These are phyloP conservation scores for Arctia plantaginis DNA, from an alignment of 2,888 invertebrate species.

Conservation along the genomic window DNA sequence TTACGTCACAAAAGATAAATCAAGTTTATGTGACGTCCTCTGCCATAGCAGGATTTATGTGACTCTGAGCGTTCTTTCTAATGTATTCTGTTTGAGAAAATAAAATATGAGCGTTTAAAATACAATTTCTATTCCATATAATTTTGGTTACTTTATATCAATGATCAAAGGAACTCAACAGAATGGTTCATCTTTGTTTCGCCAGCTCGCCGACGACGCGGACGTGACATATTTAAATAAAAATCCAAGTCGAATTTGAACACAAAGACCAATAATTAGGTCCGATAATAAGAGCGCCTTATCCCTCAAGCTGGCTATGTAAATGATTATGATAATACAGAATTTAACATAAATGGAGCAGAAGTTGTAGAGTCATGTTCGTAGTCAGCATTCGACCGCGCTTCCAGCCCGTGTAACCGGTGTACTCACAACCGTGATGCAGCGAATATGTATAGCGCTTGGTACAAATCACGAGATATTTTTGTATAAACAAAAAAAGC, in stretches of 20 bases:
- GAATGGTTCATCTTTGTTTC: slow-evolving; percentile 54
- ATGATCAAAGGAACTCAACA: slow-evolving; percentile 30
- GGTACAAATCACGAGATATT: slow-evolving; percentile 39
- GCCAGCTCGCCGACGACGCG: slow-evolving; percentile 62
- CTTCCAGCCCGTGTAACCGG: slow-evolving; percentile 67
- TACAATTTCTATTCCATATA: slow-evolving; percentile 43
- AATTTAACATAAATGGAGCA: slow-evolving; percentile 81
- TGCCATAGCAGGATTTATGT: slow-evolving; percentile 81
- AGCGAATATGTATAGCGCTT: slow-evolving; percentile 60
- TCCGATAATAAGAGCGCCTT: slow-evolving; percentile 77
- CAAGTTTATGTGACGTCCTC: slow-evolving; percentile 83
- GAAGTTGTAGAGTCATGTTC: slow-evolving; percentile 80
- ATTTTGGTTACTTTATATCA: slow-evolving; percentile 23
- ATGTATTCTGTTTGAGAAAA: slow-evolving; percentile 69
- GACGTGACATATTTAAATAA: slow-evolving; percentile 77
- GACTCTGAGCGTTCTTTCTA: slow-evolving; percentile 67
- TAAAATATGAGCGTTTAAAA: slow-evolving; percentile 59
- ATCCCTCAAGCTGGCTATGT: slow-evolving; percentile 77
- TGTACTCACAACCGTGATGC: slow-evolving; percentile 71
- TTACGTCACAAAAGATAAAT: slow-evolving; percentile 81
- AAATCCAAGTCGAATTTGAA: slow-evolving; percentile 73
- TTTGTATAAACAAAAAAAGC: slow-evolving; percentile 35
- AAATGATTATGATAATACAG: slow-evolving; percentile 83
- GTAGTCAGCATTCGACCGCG: slow-evolving; percentile 68
- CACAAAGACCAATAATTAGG: slow-evolving; percentile 85